Percentiles rank a stretch among this genome's conserved stretches.
These are phyloP conservation scores for Lasiurus borealis DNA, from an alignment of 2,113 vertebrate species.

Conservation along the genomic window DNA sequence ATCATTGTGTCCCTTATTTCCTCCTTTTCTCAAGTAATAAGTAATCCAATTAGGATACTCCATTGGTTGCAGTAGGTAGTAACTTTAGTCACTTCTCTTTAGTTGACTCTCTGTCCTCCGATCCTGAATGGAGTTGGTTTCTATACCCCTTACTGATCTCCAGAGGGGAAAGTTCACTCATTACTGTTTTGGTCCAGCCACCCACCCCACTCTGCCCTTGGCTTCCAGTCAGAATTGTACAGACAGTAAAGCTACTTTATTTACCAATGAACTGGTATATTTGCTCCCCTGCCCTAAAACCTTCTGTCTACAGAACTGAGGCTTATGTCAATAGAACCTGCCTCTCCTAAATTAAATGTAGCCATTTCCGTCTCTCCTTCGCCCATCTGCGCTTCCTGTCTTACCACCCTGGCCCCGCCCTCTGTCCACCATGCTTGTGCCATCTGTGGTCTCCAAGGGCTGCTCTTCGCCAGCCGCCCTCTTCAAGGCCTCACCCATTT, in stretches of 20 bases:
- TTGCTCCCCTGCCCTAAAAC: conserved; percentile 1
- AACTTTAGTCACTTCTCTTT: background rate
- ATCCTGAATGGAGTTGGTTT: background rate
- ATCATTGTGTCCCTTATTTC: background rate
- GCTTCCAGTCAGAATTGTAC: background rate
- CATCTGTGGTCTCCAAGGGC: background rate
- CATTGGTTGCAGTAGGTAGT: rapidly evolving
- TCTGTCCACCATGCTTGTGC: background rate
- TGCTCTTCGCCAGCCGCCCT: background rate
- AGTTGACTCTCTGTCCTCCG: background rate
- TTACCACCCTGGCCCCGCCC: background rate
- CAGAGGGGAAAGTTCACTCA: background rate
- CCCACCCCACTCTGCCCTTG: background rate
- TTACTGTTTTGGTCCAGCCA: background rate
- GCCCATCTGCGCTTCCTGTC: no score
- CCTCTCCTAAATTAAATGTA: background rate
- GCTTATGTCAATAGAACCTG: background rate
- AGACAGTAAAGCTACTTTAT: conserved; percentile 38
- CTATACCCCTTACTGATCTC: background rate
- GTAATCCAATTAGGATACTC: background rate
- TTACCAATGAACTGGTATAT: conserved; percentile 24
- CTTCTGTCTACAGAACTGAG: background rate
- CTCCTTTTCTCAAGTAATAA: background rate
- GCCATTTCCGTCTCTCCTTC: background rate
- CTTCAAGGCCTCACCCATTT: background rate